Evolutionary conservation across 2,797 vertebrate species (phyloP), one percentile per base, ranked within the genome.

Genomic region (Diglossa cyanea): DNA sequence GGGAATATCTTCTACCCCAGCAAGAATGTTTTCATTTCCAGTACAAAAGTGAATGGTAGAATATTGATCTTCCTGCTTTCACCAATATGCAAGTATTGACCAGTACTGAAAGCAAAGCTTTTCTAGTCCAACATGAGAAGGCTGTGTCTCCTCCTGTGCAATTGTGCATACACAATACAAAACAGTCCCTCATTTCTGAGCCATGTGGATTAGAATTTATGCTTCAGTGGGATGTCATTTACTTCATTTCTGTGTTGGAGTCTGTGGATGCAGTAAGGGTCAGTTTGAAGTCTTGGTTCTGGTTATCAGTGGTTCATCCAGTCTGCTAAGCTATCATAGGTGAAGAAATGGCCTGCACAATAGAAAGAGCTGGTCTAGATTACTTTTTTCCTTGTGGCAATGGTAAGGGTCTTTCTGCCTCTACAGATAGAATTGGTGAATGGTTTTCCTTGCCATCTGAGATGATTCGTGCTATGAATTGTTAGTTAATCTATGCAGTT

Each of bases 181-280:
- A 86, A 65, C 0, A 0, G 28, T 18, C 18, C 4, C 19, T 86
- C 3, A 1, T 63, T 75, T 31, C 23, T 72, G 30, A 82, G 18
- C 42, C 2, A 1, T 8, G 3, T 61, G 10, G 8, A 30, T 61
- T 67, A 71, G 24, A 80, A 55, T 10, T 53, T 57, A 53, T 3
- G 12, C 2, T 68, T 85, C 60, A 79, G 33, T 47, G 37, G 30
- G 20, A 50, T 7, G 3, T 21, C 4, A 21, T 20, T 50, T 60
- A 74, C 45, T 55, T 75, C 0, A 23, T 47, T 72, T 68, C 62
- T 33, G 0, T 44, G 17, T 10, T 63, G 70, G 45, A 51, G 20
- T 37, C 40, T 57, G 13, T 62, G 42, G 40, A 76, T 67, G 10
- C 33, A 45, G 24, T 53, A 57, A 51, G 19, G 21, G 10, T 18